Evolutionary conservation across 2,888 invertebrate genomes (phyloP).

Genomic region (Lycaena phlaeas): DNA sequence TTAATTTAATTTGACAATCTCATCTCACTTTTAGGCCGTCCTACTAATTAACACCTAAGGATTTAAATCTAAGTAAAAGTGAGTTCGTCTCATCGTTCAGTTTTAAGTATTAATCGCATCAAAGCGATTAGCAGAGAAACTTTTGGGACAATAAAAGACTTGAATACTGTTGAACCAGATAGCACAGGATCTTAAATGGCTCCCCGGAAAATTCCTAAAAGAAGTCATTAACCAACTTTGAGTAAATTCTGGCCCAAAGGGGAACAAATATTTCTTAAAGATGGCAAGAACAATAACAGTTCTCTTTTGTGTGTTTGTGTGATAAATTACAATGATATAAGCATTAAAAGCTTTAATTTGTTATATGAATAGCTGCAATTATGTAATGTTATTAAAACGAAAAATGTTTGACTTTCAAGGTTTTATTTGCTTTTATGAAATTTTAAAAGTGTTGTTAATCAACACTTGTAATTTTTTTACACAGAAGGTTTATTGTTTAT

Average conservation of each 20-base stretch:
- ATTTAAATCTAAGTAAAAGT: conserved; percentile 13
- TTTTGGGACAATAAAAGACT: conserved; percentile 40
- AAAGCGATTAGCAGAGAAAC: conserved; percentile 27
- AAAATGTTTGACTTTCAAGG: too few species aligned
- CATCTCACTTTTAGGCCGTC: too few species aligned
- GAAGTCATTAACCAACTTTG: conserved; percentile 64
- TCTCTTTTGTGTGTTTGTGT: conserved; percentile 33
- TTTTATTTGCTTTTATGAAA: too few species aligned
- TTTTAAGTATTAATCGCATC: conserved; percentile 25
- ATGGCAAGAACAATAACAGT: conserved; percentile 44
- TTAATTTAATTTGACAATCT: too few species aligned
- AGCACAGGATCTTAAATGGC: conserved; percentile 49
- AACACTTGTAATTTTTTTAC: too few species aligned
- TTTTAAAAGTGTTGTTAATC: too few species aligned
- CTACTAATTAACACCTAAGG: conserved; percentile 11
- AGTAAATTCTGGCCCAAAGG: conserved; percentile 40
- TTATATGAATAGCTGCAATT: too few species aligned
- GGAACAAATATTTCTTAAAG: conserved; percentile 59
- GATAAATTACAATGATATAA: conserved; percentile 20
- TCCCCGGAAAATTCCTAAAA: conserved; percentile 51
- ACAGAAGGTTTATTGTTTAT: too few species aligned
- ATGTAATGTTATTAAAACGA: too few species aligned
- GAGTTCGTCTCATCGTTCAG: conserved; percentile 17
- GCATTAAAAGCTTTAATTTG: conserved; percentile 2
- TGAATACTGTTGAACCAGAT: conserved; percentile 51